Conservation (phyloP, 2,797 vertebrate genomes). For the Poeciliopsis infans region DNA sequence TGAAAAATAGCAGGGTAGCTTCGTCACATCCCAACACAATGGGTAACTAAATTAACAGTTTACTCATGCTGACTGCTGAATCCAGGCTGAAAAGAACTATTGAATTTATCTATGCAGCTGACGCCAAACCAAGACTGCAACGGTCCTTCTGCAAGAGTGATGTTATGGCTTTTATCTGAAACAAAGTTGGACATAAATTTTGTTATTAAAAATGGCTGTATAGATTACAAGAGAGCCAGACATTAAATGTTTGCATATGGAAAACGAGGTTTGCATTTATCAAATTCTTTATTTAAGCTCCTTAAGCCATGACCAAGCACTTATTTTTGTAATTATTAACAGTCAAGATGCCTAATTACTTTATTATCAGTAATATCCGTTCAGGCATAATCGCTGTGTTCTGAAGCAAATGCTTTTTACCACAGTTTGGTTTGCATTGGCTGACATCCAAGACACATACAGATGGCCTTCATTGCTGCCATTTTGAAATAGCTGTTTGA, state of each 20-base stretch:
- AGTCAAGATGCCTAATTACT: slow-evolving; percentile 22
- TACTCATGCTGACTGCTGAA: slow-evolving; percentile 2
- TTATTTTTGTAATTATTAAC: not conserved
- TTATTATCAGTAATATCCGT: not conserved
- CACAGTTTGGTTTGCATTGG: slow-evolving; percentile 1
- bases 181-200: not conserved
- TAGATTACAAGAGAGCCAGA: slow-evolving; percentile 2
- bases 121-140: slow-evolving; percentile 11
- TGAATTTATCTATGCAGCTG: not conserved
- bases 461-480: not conserved
- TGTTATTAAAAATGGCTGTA: not conserved
- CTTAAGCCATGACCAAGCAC: not conserved
- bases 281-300: slow-evolving; percentile 9
- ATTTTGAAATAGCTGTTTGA: slow-evolving; percentile 1
- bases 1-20: slow-evolving; percentile 9
- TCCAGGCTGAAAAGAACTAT: slow-evolving; percentile 8
- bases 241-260: not conserved
- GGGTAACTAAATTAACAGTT: slow-evolving; percentile 18
- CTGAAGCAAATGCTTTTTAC: slow-evolving; percentile 16
- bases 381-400: not conserved
- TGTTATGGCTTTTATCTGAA: slow-evolving; percentile 4
- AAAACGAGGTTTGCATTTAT: not conserved
- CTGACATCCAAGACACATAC: slow-evolving; percentile 10
- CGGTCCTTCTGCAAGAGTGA: slow-evolving; percentile 7
- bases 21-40: not conserved